Base-by-base conservation (phyloP, 2,113 vertebrate species). In the Proterorhinus semilunaris region DNA sequence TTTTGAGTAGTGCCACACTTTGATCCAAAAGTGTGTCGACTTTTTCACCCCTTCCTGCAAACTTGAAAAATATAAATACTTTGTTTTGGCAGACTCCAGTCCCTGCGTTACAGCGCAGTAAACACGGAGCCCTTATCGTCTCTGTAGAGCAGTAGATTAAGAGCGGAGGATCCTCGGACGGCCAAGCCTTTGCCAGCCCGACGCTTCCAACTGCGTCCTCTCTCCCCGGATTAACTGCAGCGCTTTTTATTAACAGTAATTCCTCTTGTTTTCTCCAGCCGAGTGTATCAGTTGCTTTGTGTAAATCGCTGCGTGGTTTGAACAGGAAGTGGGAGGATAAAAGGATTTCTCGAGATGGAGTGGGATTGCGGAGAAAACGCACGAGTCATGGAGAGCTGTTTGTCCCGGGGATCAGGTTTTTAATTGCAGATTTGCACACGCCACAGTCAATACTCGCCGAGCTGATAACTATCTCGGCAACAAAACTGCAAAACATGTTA, bases 261-360 rank as follows among this genome's bases (percentile, higher is more conserved):
- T 85, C 53, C 73, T 67, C 82, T 85, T 87, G 77, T 89, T 88
- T 81, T 84, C 71, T 82, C 83, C 70, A 68, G 66, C 69, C 65
- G 61, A 86, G 80, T 85, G 87, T 83, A 76, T 76, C 69, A 84
- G 87, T 84, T 77, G 76, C 69, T 69, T 82, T 75, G 67, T 84
- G 67, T 83, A 83, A 84, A 82, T 81, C 78, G 73, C 49, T 62
- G 61, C 66, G 66, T 1, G 21, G 70, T 81, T 83, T 86, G 63
- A 3, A 52, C 47, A 46, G 66, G 66, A 87, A 79, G 82, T 72
- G 67, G 67, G 76, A 82, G 71, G 75, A 78, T 82, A 71, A 83
- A 78, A 63, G 69, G 70, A 79, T 86, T 87, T 81, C 12, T 49
- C 47, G 27, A 85, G 76, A 83, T 74, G 66, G 46, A 64, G 62